Evolutionary conservation across 2,888 invertebrate species (phyloP).

Genomic region (Pandemis heparana): DNA sequence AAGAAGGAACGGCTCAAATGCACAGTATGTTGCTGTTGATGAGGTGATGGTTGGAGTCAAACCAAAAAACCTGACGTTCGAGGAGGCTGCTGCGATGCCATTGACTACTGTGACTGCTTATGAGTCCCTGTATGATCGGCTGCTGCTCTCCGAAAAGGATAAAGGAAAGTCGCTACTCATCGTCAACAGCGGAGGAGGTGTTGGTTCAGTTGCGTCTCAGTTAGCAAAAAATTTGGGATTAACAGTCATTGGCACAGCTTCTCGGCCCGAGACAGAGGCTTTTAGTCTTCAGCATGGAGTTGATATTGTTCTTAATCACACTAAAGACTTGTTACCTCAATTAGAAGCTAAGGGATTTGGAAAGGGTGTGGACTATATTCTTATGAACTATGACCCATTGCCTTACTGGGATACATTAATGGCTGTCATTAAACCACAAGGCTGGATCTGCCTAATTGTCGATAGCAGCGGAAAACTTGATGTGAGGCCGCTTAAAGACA

Average conservation of each 20-base stretch:
- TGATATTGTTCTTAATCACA: conserved; percentile 71
- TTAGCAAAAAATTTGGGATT: conserved; percentile 70
- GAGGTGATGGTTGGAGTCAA: conserved; percentile 68
- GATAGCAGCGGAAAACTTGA: conserved; percentile 72
- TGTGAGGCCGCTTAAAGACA: conserved; percentile 67
- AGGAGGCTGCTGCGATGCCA: conserved; percentile 79
- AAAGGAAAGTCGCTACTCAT: conserved; percentile 70
- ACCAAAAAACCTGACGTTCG: conserved; percentile 71
- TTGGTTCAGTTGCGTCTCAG: conserved; percentile 75
- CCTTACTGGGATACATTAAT: conserved; percentile 76
- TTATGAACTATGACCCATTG: conserved; percentile 75
- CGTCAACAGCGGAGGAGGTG: conserved; percentile 78
- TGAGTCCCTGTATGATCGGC: conserved; percentile 70
- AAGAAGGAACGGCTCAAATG: conserved; percentile 70
- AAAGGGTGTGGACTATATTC: conserved; percentile 71
- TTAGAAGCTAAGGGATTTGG: conserved; percentile 63
- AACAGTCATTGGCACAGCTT: conserved; percentile 76
- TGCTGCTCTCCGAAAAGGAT: conserved; percentile 70
- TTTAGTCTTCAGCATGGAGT: conserved; percentile 67
- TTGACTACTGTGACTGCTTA: conserved; percentile 71
- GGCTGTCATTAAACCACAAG: conserved; percentile 72
- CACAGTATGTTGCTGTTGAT: conserved; percentile 71
- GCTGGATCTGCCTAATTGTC: conserved; percentile 74
- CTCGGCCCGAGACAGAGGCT: conserved; percentile 65
- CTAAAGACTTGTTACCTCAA: conserved; percentile 65